Base-by-base conservation (phyloP, 2,113 vertebrate genomes). In the Onychorhynchus coronatus region DNA sequence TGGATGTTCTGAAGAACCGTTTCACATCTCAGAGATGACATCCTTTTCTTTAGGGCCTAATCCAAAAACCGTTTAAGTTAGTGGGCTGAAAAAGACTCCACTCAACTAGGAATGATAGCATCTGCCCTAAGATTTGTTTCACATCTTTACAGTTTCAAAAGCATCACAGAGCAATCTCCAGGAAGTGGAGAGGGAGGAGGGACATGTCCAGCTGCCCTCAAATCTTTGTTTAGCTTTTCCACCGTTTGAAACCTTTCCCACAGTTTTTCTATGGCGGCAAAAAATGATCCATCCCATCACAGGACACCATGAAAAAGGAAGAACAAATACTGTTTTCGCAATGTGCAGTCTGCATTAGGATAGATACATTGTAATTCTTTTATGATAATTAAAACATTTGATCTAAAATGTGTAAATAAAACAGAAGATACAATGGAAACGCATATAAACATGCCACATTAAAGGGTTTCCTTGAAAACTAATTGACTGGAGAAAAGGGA, bases 21-120 rank as follows among this genome's bases (percentile, higher is more conserved):
- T 93, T 94, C 95, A 96, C 88, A 90, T 91, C 96, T 84, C 72
- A 72, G 56, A 93, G 85, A 92, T 88, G 92, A 92, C 92, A 93
- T 90, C 92, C 85, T 91, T 91, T 95, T 96, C 91, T 95, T 95
- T 63, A 93, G 90, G 85, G 90, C 76, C 92, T 95, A 95, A 96
- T 96, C 93, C 85, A 91, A 97, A 96, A 94, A 27, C 50, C 68
- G 3, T 93, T 96, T 88, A 88, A 95, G 88, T 88, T 81, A 95
- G 85, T 81, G 72, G 79, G 61, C 82, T 90, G 92, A 96, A 96
- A 97, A 94, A 86, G 75, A 93, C 67, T 93, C 92, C 77, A 72
- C 82, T 96, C 79, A 84, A 86, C 76, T 56, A 47, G 6, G 82
- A 96, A 75, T 42, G 93, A 96, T 91, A 91, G 37, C 61, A 93